Conservation (phyloP, 2,113 vertebrate species). For the Shinisaurus crocodilurus region DNA sequence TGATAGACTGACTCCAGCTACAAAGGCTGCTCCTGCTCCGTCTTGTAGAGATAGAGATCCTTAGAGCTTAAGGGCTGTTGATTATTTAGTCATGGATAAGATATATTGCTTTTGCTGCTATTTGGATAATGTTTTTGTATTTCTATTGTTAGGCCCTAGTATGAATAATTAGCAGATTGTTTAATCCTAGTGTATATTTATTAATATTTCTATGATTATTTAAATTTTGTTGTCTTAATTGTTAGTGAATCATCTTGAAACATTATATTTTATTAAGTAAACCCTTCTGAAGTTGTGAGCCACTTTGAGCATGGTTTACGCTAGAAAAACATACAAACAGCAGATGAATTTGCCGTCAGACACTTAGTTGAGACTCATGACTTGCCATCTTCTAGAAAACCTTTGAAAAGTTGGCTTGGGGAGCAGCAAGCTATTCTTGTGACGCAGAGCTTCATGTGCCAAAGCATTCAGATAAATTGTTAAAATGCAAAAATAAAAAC, state of each 20-base stretch:
- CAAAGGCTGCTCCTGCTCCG: neutral
- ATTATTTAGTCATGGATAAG: neutral
- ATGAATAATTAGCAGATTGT: neutral
- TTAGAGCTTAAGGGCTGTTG: neutral
- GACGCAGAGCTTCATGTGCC: too few relatives aligned
- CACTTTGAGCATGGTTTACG: too few relatives aligned
- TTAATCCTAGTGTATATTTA: too few relatives aligned
- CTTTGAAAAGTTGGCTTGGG: neutral
- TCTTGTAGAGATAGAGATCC: neutral
- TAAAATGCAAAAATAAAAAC: too few relatives aligned
- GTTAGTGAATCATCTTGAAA: too few relatives aligned
- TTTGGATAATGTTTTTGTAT: neutral
- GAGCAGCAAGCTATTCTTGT: neutral
- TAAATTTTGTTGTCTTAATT: too few relatives aligned
- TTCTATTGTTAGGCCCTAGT: neutral
- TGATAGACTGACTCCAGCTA: neutral
- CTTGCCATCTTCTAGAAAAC: neutral
- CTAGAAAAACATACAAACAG: too few relatives aligned
- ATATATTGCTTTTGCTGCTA: neutral
- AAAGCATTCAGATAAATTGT: too few relatives aligned
- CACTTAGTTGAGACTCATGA: neutral
- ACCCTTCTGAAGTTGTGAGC: too few relatives aligned
- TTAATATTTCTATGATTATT: too few relatives aligned
- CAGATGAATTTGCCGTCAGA: neutral
- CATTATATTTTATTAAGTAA: too few relatives aligned